Evolutionary conservation across 2,113 vertebrate genomes (phyloP).

Genomic region (Bos javanicus): DNA sequence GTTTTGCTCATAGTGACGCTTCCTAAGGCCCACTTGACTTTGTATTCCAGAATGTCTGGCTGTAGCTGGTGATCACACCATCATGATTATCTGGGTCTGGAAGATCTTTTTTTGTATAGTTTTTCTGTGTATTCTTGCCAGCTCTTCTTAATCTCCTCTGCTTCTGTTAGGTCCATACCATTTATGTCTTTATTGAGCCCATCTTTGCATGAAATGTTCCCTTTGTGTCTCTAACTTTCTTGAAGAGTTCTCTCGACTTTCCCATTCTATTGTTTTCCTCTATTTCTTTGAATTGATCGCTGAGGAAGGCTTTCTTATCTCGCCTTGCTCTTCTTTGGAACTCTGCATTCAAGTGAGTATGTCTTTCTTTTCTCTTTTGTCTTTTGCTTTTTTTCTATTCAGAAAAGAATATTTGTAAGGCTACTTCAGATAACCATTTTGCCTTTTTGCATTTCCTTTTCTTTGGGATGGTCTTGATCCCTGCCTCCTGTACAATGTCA

Average conservation of each 20-base stretch:
- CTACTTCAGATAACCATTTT: not conserved
- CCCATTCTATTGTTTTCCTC: not conserved
- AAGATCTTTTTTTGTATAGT: not conserved
- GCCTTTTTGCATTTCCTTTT: not conserved
- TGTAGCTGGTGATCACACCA: not conserved
- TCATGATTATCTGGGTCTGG: not conserved
- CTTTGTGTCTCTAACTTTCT: not conserved
- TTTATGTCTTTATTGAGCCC: not conserved
- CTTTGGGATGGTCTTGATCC: not conserved
- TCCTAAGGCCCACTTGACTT: not conserved
- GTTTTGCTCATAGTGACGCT: not conserved
- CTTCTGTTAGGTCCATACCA: not conserved
- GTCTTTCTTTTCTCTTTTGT: not conserved
- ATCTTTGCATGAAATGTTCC: not conserved
- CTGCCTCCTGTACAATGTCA: not conserved
- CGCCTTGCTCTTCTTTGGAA: not conserved
- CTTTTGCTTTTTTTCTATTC: not conserved
- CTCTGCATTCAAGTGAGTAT: not conserved
- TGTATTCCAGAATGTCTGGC: not conserved
- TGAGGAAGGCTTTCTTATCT: not conserved
- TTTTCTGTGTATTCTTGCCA: not conserved
- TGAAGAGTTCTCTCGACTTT: not conserved
- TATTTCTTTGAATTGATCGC: not conserved
- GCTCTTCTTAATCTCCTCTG: not conserved
- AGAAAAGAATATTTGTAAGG: not conserved